phyloP scores from a whole-genome alignment of 2,797 vertebrate genomes.

The Remorina albescens region DNA sequence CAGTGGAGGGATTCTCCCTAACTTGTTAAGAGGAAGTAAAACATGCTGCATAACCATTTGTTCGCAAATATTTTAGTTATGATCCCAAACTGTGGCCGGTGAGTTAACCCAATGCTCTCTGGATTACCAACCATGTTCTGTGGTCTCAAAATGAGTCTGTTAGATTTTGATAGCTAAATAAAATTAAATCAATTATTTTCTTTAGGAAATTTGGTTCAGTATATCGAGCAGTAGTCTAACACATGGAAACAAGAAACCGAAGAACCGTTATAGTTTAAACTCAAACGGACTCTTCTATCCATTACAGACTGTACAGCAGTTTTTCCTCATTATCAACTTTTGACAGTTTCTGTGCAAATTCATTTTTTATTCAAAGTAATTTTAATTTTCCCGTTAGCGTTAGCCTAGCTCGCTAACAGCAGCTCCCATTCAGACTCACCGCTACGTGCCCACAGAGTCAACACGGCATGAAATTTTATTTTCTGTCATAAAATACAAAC shows the following conservation, averaged over 20 bases:
- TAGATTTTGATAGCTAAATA: fast-evolving
- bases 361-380: not conserved
- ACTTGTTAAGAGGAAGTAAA: not conserved
- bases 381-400: not conserved
- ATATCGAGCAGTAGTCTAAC: not conserved
- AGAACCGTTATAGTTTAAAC: not conserved
- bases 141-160: fast-evolving
- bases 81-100: not conserved
- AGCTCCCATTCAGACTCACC: fast-evolving
- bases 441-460: fast-evolving
- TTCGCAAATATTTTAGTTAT: not conserved
- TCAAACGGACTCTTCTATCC: fast-evolving
- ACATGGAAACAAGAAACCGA: not conserved
- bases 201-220: not conserved
- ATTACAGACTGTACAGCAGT: fast-evolving
- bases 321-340: fast-evolving
- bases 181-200: not conserved
- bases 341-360: too few species aligned
- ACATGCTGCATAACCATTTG: not conserved
- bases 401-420: constrained; percentile 15
- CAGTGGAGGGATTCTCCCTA: not conserved
- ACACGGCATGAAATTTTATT: too few species aligned
- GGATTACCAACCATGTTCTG: too few species aligned
- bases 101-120: not conserved
- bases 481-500: fast-evolving